Conservation (phyloP, 1,140 invertebrate species). For the Galleria mellonella region DNA sequence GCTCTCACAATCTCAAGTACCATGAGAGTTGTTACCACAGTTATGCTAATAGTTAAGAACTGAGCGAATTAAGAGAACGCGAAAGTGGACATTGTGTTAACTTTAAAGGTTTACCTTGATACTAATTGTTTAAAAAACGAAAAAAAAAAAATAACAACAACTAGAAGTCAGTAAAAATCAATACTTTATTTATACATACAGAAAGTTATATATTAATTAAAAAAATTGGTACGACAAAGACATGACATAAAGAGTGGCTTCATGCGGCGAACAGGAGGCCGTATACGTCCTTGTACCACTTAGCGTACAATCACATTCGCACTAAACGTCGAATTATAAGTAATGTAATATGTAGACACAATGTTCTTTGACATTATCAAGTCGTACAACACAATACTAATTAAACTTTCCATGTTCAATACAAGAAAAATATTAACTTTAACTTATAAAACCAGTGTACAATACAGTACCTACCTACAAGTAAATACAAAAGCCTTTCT, state of each 20-base stretch:
- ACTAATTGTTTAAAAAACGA: slow-evolving; percentile 1
- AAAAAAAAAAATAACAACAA: neutral
- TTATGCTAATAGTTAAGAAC: slow-evolving; percentile 18
- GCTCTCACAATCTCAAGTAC: slow-evolving; percentile 21
- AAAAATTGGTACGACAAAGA: too few species aligned
- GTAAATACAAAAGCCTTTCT: too few species aligned
- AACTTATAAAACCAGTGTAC: too few species aligned
- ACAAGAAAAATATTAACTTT: too few species aligned
- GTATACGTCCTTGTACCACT: slow-evolving; percentile 38
- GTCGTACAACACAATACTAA: too few species aligned
- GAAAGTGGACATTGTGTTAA: neutral
- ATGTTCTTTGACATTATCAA: slow-evolving; percentile 3
- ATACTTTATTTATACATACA: too few species aligned
- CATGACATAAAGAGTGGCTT: slow-evolving; percentile 7
- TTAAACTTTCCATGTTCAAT: too few species aligned
- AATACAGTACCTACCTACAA: too few species aligned
- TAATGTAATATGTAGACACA: slow-evolving; percentile 2
- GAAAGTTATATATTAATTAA: too few species aligned
- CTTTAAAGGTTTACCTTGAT: slow-evolving; percentile 4
- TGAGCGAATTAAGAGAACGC: slow-evolving; percentile 6
- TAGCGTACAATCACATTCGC: slow-evolving; percentile 45
- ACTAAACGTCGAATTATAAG: slow-evolving; percentile 33
- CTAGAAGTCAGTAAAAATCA: slow-evolving; percentile 3
- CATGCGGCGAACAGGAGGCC: slow-evolving; percentile 23
- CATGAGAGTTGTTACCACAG: slow-evolving; percentile 14